phyloP scores from a whole-genome alignment of 2,888 invertebrate species.

The Tyria jacobaeae region DNA sequence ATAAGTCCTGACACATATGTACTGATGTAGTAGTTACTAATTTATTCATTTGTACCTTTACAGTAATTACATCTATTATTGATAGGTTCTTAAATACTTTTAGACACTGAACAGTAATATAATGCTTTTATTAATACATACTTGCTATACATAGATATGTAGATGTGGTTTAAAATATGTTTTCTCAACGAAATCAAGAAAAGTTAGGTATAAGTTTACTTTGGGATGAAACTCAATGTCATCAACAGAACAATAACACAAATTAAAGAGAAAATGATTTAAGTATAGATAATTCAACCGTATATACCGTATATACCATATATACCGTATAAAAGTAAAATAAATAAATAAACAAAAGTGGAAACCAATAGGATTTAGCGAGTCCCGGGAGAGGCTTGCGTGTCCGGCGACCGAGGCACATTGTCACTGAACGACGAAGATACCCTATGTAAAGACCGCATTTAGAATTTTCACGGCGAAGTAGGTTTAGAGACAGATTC shows the following conservation, averaged over 20 bases:
- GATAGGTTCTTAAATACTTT: too few species aligned
- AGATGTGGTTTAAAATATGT: too few species aligned
- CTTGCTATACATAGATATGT: too few species aligned
- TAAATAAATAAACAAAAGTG: conserved; percentile 67
- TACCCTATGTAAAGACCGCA: conserved; percentile 41
- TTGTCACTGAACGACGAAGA: conserved; percentile 67
- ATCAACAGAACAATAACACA: neutral
- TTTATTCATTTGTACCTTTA: too few species aligned
- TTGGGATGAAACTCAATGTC: neutral
- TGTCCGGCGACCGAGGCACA: conserved; percentile 61
- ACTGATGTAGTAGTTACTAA: too few species aligned
- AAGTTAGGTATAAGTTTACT: neutral
- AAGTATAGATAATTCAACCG: conserved; percentile 42
- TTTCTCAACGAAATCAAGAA: neutral
- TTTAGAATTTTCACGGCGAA: conserved; percentile 32
- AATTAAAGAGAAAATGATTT: conserved; percentile 22
- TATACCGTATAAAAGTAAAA: conserved; percentile 56
- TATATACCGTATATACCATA: too few species aligned
- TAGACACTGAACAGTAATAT: too few species aligned
- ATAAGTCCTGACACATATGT: too few species aligned
- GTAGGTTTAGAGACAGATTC: conserved; percentile 21
- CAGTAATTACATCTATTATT: too few species aligned
- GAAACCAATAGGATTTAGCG: conserved; percentile 78
- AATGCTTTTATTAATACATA: too few species aligned
- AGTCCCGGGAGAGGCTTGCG: conserved; percentile 66